A percentile compares a stretch with the other conserved stretches of the same genome.
Conservation (phyloP, 2,888 invertebrate species). For the Spisula solida region DNA sequence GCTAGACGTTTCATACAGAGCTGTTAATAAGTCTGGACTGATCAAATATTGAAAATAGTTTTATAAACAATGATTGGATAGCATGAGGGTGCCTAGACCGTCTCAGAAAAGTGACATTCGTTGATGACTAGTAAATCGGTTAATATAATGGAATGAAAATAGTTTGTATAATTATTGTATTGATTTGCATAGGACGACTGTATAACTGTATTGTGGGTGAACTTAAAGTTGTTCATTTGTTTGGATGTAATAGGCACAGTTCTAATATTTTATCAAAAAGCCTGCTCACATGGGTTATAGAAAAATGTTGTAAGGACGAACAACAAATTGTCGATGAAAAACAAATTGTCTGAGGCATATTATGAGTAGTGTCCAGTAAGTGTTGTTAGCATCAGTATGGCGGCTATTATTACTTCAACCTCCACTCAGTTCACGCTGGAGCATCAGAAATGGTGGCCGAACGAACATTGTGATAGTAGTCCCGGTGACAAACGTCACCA, state of each 20-base stretch:
- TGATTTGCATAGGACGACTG: background rate
- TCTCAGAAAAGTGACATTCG: slow-evolving; percentile 11
- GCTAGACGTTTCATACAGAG: no score
- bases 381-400: slow-evolving; percentile 39
- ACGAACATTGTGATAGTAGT: slow-evolving; percentile 55
- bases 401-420: slow-evolving; percentile 74
- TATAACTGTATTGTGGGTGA: background rate
- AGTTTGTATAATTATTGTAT: background rate
- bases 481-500: slow-evolving; percentile 54
- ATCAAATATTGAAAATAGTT: slow-evolving; percentile 6
- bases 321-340: no score
- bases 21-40: background rate
- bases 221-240: background rate
- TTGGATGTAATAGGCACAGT: background rate
- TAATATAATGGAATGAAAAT: background rate
- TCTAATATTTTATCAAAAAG: no score
- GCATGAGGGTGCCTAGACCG: background rate
- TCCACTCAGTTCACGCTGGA: slow-evolving; percentile 76
- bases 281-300: no score
- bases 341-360: no score
- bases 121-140: background rate
- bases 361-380: no score
- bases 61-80: background rate
- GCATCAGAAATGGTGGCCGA: slow-evolving; percentile 67
- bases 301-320: no score